phyloP scores from a whole-genome alignment of 2,113 vertebrate species.

The Gadus macrocephalus region DNA sequence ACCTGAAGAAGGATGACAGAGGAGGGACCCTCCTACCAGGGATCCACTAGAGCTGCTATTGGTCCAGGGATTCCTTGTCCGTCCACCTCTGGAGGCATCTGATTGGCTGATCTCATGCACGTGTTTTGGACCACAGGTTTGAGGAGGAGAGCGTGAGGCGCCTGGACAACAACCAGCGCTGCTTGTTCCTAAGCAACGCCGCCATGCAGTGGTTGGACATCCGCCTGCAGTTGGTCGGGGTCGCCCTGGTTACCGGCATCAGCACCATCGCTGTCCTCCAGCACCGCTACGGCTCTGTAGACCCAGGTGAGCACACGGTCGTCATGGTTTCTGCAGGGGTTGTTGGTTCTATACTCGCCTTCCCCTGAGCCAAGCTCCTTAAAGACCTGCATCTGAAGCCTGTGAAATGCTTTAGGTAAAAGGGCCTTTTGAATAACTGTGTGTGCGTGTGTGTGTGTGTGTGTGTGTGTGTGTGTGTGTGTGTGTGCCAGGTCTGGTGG shows the following conservation, averaged over 20 bases:
- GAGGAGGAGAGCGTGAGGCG: conserved; percentile 78
- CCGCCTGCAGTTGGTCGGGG: conserved; percentile 92
- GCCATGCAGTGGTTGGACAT: conserved; percentile 92
- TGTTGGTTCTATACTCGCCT: too few relatives aligned
- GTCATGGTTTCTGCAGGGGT: not conserved
- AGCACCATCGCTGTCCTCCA: conserved; percentile 83
- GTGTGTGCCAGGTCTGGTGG: conserved; percentile 81
- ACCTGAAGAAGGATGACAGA: too few relatives aligned
- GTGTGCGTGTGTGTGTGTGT: not conserved
- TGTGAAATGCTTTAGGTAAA: too few relatives aligned
- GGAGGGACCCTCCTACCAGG: too few relatives aligned
- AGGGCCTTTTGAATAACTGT: too few relatives aligned
- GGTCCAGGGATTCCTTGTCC: too few relatives aligned
- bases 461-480: not conserved
- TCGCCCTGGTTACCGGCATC: conserved; percentile 81
- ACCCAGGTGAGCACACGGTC: conserved; percentile 76
- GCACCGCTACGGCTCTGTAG: conserved; percentile 76
- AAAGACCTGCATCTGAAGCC: too few relatives aligned
- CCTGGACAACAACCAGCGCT: conserved; percentile 90
- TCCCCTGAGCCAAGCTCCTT: too few relatives aligned
- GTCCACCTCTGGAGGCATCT: too few relatives aligned
- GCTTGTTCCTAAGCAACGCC: conserved; percentile 84
- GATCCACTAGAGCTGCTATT: too few relatives aligned
- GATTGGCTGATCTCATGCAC: too few relatives aligned
- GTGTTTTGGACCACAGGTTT: conserved; percentile 72